Conservation (phyloP, 2,888 invertebrate species). For the Dryocosmus kuriphilus region DNA sequence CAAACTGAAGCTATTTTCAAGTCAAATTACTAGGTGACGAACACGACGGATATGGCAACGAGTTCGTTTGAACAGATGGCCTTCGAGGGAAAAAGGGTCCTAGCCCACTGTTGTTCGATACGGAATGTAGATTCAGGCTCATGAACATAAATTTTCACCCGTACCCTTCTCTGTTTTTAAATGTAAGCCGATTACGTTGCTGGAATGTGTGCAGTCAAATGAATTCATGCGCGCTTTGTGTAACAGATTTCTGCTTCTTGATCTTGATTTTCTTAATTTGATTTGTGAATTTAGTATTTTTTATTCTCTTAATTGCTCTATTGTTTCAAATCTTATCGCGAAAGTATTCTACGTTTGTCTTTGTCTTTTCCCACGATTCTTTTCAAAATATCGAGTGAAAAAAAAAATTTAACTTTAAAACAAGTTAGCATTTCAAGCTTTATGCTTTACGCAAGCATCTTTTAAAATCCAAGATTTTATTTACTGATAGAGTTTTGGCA, state of each 20-base stretch:
- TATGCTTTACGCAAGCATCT: neutral
- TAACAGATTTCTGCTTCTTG: constrained; percentile 29
- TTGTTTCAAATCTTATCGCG: constrained; percentile 13
- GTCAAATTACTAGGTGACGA: constrained; percentile 64
- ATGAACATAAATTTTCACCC: constrained; percentile 31
- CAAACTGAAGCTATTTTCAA: constrained; percentile 55
- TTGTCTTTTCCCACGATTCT: neutral
- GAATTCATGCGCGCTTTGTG: constrained; percentile 20
- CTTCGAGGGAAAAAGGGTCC: constrained; percentile 42
- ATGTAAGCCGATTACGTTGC: constrained; percentile 32
- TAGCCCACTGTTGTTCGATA: constrained; percentile 25
- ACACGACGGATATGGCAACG: constrained; percentile 42
- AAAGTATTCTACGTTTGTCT: neutral
- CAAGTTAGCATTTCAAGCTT: neutral
- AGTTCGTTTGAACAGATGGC: constrained; percentile 57
- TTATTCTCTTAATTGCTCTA: constrained; percentile 9
- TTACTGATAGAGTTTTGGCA: neutral
- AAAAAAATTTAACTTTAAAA: neutral
- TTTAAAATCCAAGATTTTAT: neutral
- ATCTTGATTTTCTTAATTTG: constrained; percentile 8
- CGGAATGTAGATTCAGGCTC: constrained; percentile 23
- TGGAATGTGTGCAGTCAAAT: constrained; percentile 15
- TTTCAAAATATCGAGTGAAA: neutral
- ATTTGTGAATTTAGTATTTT: constrained; percentile 6
- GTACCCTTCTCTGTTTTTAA: constrained; percentile 32